Conservation (phyloP, 2,797 vertebrate genomes). For the Luscinia luscinia region DNA sequence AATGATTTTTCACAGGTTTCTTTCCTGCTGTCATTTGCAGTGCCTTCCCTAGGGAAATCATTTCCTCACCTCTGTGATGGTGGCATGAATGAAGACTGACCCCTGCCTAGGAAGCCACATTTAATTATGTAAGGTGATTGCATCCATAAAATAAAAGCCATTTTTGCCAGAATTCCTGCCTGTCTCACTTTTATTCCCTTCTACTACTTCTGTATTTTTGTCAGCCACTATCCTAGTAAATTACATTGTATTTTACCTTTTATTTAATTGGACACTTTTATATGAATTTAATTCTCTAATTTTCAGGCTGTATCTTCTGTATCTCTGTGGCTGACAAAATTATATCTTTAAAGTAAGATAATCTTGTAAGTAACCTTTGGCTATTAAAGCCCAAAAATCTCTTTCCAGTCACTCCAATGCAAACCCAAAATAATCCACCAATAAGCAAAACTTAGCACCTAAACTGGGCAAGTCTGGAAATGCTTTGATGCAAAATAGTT, state of each 20-base stretch:
- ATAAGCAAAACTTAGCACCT: not conserved
- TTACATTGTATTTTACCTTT: not conserved
- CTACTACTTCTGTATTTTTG: not conserved
- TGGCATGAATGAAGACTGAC: conserved; percentile 42
- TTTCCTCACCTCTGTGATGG: not conserved
- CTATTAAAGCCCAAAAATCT: not conserved
- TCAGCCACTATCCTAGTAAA: not conserved
- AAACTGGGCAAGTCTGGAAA: not conserved
- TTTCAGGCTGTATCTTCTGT: not conserved
- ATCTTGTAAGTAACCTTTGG: not conserved
- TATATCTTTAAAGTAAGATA: not conserved
- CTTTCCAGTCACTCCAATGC: not conserved
- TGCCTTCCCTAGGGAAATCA: conserved; percentile 39
- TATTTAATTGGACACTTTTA: not conserved
- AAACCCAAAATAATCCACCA: not conserved
- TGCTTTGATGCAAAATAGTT: not conserved
- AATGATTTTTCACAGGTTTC: not conserved
- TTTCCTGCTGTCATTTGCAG: not conserved
- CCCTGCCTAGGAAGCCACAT: not conserved
- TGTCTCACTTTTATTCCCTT: not conserved
- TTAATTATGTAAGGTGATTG: conserved; percentile 22
- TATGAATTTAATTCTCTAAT: not conserved
- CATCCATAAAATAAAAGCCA: conserved; percentile 14
- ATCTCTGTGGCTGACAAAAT: not conserved
- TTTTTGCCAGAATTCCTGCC: not conserved